Base-by-base conservation (phyloP, 2,113 vertebrate genomes). In the Serilophus lunatus region DNA sequence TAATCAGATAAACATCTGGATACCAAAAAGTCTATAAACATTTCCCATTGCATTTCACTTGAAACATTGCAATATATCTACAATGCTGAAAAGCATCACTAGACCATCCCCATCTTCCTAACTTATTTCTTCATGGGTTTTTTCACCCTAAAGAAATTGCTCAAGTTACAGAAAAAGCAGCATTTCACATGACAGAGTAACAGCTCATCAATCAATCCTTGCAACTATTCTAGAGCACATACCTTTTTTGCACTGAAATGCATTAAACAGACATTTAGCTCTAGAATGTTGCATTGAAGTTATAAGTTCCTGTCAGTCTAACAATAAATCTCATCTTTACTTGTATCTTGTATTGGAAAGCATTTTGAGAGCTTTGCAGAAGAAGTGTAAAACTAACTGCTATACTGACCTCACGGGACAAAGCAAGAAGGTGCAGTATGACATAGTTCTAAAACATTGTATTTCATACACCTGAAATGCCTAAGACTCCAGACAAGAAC, bases 201-300 rank as follows among this genome's bases (percentile, higher is more conserved):
- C 15, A 88, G 36, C 25, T 86, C 42, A 29, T 42, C 51, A 70
- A 9, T 49, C 77, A 57, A 28, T 54, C n/a, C 38, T 70, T 68
- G 23, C 3, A 38, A 51, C 44, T 50, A 7, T 26, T 61, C 45
- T 23, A 51, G 36, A 54, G 70, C 9, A 49, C 0, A 0, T 14
- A 61, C 7, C 3, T 20, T 72, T 84, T 69, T 36, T 38, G 70
- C 20, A 63, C 35, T 36, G 44, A 75, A 64, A 71, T 36, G 18
- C 72, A 66, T 83, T 78, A 50, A 59, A 56, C 10, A 45, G 33
- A 71, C 2, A 8, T 35, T 12, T 63, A 28, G n/a, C 51, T 72
- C 26, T 53, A 36, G 29, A 69, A 50, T 47, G 12, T 23, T 71
- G 25, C 28, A 74, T 71, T 80, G 45, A 71, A 51, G 18, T 35